Percentiles rank a stretch among this genome's conserved stretches.
phyloP scores from a whole-genome alignment of 2,888 invertebrate species.

The Petrolisthes cinctipes region DNA sequence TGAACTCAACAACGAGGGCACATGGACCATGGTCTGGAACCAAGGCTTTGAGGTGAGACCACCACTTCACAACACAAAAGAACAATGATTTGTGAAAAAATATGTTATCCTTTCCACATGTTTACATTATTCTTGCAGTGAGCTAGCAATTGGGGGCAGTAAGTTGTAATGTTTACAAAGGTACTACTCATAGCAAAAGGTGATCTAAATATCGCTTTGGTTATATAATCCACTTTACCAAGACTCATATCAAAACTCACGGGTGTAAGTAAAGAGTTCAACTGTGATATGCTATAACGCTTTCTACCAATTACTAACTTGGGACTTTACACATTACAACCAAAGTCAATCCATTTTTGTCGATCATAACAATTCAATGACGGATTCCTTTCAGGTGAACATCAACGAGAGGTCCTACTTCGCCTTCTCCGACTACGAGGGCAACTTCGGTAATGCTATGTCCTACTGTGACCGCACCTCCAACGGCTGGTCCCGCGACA shows the following conservation, averaged over 20 bases:
- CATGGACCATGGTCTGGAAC: constrained; percentile 73
- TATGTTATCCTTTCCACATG: background rate
- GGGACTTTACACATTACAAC: too few relatives aligned
- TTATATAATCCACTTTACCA: too few relatives aligned
- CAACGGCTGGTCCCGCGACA: constrained; percentile 72
- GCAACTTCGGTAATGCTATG: background rate
- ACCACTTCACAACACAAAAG: background rate
- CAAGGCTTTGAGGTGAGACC: constrained; percentile 68
- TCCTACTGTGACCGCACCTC: constrained; percentile 69
- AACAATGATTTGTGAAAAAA: background rate
- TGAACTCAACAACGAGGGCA: constrained; percentile 71
- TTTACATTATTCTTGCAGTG: background rate
- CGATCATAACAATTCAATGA: too few relatives aligned
- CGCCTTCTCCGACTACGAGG: constrained; percentile 71
- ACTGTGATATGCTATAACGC: too few relatives aligned
- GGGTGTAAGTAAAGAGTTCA: too few relatives aligned
- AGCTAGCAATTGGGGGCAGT: background rate
- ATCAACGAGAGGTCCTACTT: constrained; percentile 69
- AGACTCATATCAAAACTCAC: too few relatives aligned
- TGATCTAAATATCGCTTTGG: background rate
- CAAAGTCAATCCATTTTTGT: too few relatives aligned
- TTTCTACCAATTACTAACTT: too few relatives aligned
- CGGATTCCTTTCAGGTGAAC: constrained; percentile 61
- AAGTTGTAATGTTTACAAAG: background rate
- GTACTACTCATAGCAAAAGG: background rate